Evolutionary conservation across 2,113 vertebrate species (phyloP).

Genomic region (Silurus meridionalis): DNA sequence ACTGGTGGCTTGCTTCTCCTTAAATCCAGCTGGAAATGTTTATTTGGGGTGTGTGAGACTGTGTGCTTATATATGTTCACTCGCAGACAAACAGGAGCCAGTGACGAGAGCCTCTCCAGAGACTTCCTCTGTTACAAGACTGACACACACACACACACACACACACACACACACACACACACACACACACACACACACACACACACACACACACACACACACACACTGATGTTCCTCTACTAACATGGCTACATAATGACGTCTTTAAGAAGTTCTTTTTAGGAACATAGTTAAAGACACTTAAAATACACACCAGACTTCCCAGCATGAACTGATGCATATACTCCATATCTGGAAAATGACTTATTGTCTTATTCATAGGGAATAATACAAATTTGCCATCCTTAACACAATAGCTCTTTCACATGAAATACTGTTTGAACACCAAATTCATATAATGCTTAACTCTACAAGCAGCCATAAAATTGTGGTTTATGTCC

Average conservation of each 20-base stretch:
- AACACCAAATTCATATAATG: background rate
- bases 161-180: constrained; percentile 48
- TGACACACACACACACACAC: constrained; percentile 34
- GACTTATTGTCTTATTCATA: constrained; percentile 8
- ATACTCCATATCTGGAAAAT: constrained; percentile 8
- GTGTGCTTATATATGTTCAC: constrained; percentile 56
- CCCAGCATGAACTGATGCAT: constrained; percentile 8
- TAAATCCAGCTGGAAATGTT: constrained; percentile 31
- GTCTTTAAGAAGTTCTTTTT: constrained; percentile 50
- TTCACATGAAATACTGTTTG: constrained; percentile 2
- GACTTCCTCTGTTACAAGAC: constrained; percentile 53
- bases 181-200: constrained; percentile 32
- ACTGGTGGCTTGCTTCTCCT: constrained; percentile 58
- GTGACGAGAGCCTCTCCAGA: constrained; percentile 59
- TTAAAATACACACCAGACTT: constrained; percentile 5
- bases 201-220: constrained; percentile 49
- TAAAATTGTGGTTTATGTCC: background rate
- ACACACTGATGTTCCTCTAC: constrained; percentile 53
- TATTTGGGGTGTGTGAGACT: constrained; percentile 37
- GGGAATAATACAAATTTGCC: background rate
- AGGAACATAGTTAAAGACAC: constrained; percentile 22
- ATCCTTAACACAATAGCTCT: background rate
- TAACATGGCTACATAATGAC: constrained; percentile 54
- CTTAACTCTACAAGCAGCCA: background rate
- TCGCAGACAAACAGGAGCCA: constrained; percentile 77